Base-by-base conservation (phyloP, 2,113 vertebrate genomes). In the Tiliqua scincoides region DNA sequence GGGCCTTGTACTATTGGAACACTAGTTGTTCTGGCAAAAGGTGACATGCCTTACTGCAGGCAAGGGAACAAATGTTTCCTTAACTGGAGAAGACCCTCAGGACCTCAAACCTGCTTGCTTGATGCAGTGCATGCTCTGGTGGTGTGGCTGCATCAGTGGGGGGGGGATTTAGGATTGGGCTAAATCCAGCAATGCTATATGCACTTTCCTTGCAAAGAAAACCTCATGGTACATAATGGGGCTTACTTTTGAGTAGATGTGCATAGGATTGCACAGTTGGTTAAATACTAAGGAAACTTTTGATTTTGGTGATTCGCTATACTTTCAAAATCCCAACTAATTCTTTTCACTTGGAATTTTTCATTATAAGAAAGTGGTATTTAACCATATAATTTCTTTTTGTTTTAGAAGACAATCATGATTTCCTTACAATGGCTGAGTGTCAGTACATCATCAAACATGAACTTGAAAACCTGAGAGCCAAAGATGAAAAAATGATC, bases 381-480 rank as follows among this genome's bases (percentile, higher is more conserved):
- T 85, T 57, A 86, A 30, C 23, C 15, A n/a, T 89, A 84, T 70
- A 73, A 74, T 37, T 62, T 94, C 83, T 83, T 87, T 93, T 90
- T 91, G 10, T 84, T 96, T 82, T 95, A 99, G 99, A 98, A 85
- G 96, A 98, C 48, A 98, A 97, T 54, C 96, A 98, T 7, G 78
- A 92, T 93, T 99, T 99, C 93, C 97, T 99, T 85, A 99, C 97
- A 30, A 96, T 97, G 96, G 97, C 98, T 2, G 99, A 99, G 94
- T 97, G 98, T 94, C 99, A 99, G 88, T 98, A 97, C 93, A 98
- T 99, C 90, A 95, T 99, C 92, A 99, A 99, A 91, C 98, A 98
- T n/a, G 98, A 99, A 93, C 96, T 99, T 72, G 98, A 99, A 93
- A 98, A 97, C 43, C 95, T 99, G 87, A 96, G 99, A 95, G 98